These are phyloP conservation scores for Austrofundulus limnaeus DNA, from an alignment of 2,113 vertebrate genomes.

Conservation along the genomic window DNA sequence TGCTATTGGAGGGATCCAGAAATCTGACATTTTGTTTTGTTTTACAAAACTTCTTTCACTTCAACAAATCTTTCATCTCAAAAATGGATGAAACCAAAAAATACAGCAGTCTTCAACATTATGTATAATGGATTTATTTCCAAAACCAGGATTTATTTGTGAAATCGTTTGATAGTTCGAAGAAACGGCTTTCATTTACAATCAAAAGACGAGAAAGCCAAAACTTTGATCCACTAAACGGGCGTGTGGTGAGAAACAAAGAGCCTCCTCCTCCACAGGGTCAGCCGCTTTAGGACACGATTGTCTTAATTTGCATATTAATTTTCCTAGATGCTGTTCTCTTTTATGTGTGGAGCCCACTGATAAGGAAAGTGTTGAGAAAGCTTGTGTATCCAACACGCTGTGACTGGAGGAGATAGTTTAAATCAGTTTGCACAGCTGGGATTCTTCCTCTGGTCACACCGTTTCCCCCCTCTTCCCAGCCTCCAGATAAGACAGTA, in stretches of 20 bases:
- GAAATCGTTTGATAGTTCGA: neutral
- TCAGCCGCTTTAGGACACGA: slow-evolving; percentile 31
- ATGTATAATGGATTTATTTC: neutral
- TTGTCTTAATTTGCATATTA: slow-evolving; percentile 48
- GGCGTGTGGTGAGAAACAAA: slow-evolving; percentile 21
- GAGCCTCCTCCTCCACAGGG: slow-evolving; percentile 19
- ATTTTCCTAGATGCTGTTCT: slow-evolving; percentile 44
- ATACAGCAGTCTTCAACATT: neutral
- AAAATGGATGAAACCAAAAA: slow-evolving; percentile 24
- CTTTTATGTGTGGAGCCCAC: slow-evolving; percentile 31
- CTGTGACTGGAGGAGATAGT: slow-evolving; percentile 37
- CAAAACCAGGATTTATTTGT: neutral
- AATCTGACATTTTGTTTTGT: slow-evolving; percentile 30
- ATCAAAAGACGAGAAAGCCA: slow-evolving; percentile 17
- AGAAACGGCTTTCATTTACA: neutral
- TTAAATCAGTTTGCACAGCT: slow-evolving; percentile 38
- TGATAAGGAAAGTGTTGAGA: slow-evolving; percentile 53
- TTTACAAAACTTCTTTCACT: slow-evolving; percentile 3
- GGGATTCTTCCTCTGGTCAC: slow-evolving; percentile 22
- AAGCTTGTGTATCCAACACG: slow-evolving; percentile 24
- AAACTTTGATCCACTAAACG: slow-evolving; percentile 13
- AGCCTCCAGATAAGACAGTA: slow-evolving; percentile 12
- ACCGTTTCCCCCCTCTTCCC: neutral
- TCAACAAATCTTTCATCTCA: slow-evolving; percentile 12
- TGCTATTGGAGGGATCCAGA: slow-evolving; percentile 18